Evolutionary conservation across 2,888 invertebrate species (phyloP).

Genomic region (Rhamnusium bicolor): DNA sequence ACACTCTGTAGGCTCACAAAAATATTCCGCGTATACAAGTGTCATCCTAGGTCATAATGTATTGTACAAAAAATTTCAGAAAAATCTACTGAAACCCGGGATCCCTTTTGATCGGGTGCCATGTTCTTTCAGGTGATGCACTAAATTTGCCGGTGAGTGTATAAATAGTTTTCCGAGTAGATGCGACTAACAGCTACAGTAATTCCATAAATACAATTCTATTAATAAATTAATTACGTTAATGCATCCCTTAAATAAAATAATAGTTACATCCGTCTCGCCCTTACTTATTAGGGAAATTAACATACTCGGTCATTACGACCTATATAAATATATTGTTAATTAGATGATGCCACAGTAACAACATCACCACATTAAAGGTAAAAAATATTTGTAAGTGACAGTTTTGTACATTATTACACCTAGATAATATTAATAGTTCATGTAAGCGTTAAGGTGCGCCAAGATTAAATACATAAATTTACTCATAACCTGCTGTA

Average conservation of each 20-base stretch:
- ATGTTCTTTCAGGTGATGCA: neutral
- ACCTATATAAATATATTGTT: conserved; percentile 14
- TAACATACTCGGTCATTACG: conserved; percentile 1
- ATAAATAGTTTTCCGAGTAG: neutral
- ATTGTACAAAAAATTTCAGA: too few relatives aligned
- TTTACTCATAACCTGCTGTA: neutral
- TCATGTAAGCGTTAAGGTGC: neutral
- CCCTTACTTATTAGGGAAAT: conserved; percentile 21
- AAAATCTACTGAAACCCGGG: too few relatives aligned
- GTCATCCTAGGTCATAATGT: too few relatives aligned
- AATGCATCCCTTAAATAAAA: conserved; percentile 22
- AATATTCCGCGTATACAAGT: too few relatives aligned
- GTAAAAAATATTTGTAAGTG: neutral
- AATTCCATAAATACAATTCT: neutral
- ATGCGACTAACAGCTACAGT: neutral
- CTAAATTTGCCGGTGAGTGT: neutral
- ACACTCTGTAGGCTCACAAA: too few relatives aligned
- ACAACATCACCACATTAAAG: neutral
- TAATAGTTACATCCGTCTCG: conserved; percentile 17
- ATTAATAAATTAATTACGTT: conserved; percentile 18
- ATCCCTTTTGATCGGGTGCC: too few relatives aligned
- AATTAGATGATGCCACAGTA: conserved; percentile 6
- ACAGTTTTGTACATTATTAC: conserved; percentile 3
- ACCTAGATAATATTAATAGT: neutral
- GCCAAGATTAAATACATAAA: neutral